phyloP scores from a whole-genome alignment of 2,797 vertebrate genomes.

The Cossypha caffra region DNA sequence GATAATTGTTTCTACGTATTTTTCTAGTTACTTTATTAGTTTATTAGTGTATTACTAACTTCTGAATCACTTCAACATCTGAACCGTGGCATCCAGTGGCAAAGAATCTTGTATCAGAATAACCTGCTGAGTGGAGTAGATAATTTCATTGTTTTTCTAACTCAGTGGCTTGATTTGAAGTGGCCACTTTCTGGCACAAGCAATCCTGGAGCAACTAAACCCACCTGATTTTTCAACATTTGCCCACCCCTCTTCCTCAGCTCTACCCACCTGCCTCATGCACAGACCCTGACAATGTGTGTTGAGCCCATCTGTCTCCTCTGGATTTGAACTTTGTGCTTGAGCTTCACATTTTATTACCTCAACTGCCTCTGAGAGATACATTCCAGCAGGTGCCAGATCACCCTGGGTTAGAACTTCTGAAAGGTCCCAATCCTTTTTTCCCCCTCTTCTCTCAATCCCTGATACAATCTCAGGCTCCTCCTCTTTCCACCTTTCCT shows the following conservation, averaged over 20 bases:
- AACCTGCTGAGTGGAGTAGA: not conserved
- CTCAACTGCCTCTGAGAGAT: not conserved
- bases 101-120: not conserved
- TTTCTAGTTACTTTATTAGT: not conserved
- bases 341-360: not conserved
- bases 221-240: not conserved
- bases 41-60: too few relatives aligned
- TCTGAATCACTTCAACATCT: not conserved
- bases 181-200: not conserved
- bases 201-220: not conserved
- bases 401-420: not conserved
- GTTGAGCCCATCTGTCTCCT: not conserved
- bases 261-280: not conserved
- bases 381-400: not conserved
- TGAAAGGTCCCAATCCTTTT: not conserved
- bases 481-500: not conserved
- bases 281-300: rapidly evolving
- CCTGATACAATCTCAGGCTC: not conserved
- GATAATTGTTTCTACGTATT: not conserved
- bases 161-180: not conserved
- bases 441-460: not conserved
- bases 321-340: not conserved
- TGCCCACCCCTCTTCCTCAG: not conserved
- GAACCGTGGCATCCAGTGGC: not conserved
- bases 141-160: not conserved